Evolutionary conservation across 30 jellyfish, hydroid and myxozoan species (phyloP), one percentile per base, ranked within the genome.

Genomic region (Turritopsis rubra): DNA sequence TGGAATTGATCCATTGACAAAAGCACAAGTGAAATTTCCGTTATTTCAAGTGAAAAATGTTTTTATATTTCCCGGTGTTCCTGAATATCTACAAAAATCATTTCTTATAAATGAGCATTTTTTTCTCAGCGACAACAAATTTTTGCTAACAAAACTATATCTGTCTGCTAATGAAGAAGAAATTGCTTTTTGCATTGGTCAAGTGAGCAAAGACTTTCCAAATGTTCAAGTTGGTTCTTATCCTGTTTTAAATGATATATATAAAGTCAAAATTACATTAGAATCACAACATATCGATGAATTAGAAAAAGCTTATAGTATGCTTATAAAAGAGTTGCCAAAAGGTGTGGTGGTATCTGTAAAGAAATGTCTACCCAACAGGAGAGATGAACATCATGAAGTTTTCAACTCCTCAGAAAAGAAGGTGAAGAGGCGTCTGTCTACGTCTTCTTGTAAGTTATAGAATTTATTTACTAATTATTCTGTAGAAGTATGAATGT

Each of bases 11-110:
- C 88, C 79, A 22, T 73, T 53, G 22, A 75, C 87, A 16, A 73
- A 85, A 1, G 68, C 31, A 18, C 53, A 80, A 75, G 80, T 82
- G 16, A 27, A 28, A 17, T 92, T 78, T 72, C 98, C 98, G 13
- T 70, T 88, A 60, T 79, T 92, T 7, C 66, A 29, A 19, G 84
- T 92, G 16, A 84, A 74, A 21, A 92, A 92, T 76, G 89, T 92
- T 41, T 82, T 30, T 72, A 86, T 92, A 7, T 85, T 92, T 54
- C 98, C 98, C 20, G 98, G 98, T 8, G 87, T 92, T 26, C 98
- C 98, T 52, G 88, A 88, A 60, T 92, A 84, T 54, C 53, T 92
- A 23, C 95, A 88, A 70, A 84, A 81, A 65, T 81, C 95, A 0
- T 92, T 92, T 72, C 73, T 29, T 21, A 85, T 70, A 29, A 84